Percentiles rank a stretch among this genome's conserved stretches.
These are phyloP conservation scores for Melanotaenia trifasciata DNA, from an alignment of 2,797 vertebrate species.

Conservation along the genomic window DNA sequence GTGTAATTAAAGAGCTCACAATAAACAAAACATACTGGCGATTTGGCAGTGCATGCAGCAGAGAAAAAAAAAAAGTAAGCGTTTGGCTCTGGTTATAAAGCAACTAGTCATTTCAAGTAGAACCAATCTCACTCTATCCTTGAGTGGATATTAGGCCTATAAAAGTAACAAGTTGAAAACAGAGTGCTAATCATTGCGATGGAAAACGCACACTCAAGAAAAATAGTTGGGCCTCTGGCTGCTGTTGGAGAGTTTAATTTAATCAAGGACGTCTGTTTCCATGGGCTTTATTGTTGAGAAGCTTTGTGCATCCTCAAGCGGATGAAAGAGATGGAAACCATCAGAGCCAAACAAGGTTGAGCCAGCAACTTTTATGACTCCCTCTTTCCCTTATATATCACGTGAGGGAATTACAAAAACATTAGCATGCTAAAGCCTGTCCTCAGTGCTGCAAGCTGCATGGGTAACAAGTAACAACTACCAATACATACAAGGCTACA, in stretches of 20 bases:
- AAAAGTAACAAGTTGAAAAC: slow-evolving; percentile 70
- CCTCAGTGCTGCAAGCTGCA: slow-evolving; percentile 1
- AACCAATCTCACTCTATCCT: slow-evolving; percentile 28
- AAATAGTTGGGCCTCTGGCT: slow-evolving; percentile 48
- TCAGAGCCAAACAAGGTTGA: slow-evolving; percentile 29
- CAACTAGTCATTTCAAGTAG: slow-evolving; percentile 39
- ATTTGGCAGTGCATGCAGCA: slow-evolving; percentile 15
- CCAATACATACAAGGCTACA: slow-evolving; percentile 3
- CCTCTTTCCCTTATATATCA: slow-evolving; percentile 42
- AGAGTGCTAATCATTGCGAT: slow-evolving; percentile 55
- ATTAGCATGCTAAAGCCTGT: slow-evolving; percentile 21
- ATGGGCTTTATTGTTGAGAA: slow-evolving; percentile 59
- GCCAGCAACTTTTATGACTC: slow-evolving; percentile 33
- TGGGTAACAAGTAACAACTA: slow-evolving; percentile 12
- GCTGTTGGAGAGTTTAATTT: slow-evolving; percentile 48
- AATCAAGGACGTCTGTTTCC: slow-evolving; percentile 66
- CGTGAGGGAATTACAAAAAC: slow-evolving; percentile 37
- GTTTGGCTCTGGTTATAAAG: slow-evolving; percentile 42
- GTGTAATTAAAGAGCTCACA: slow-evolving; percentile 61
- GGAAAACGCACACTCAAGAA: slow-evolving; percentile 58
- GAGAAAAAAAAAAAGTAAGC: slow-evolving; percentile 29
- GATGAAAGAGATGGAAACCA: slow-evolving; percentile 69
- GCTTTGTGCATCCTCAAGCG: slow-evolving; percentile 56
- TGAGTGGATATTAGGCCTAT: slow-evolving; percentile 46
- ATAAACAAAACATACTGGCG: slow-evolving; percentile 48